A percentile compares a stretch with the other conserved stretches of the same genome.
phyloP scores from a whole-genome alignment of 2,113 vertebrate genomes.

The Nematolebias whitei region DNA sequence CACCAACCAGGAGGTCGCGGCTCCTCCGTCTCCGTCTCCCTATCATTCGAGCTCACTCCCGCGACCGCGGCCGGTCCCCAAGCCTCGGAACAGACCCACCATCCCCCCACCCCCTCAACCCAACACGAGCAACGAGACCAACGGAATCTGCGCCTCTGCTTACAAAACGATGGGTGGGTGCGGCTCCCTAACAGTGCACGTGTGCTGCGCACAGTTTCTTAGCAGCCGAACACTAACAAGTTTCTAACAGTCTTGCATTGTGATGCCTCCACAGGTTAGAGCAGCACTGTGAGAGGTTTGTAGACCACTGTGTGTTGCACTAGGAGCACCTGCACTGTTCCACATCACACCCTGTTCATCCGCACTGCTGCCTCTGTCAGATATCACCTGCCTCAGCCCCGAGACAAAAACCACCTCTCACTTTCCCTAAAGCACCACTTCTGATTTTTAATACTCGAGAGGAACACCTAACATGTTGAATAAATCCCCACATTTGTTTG shows the following conservation, averaged over 20 bases:
- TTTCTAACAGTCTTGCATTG: constrained; percentile 80
- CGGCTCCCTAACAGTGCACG: background rate
- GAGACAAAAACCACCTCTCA: constrained; percentile 1
- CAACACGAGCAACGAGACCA: constrained; percentile 57
- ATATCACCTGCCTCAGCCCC: constrained; percentile 1
- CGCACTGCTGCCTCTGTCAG: constrained; percentile 31
- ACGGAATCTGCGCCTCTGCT: constrained; percentile 67
- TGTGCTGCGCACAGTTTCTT: background rate
- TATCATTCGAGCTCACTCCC: constrained; percentile 85
- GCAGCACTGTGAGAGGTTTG: constrained; percentile 87
- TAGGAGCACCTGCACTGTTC: constrained; percentile 64
- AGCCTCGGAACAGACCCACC: constrained; percentile 89
- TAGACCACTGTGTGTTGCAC: constrained; percentile 70
- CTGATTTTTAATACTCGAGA: background rate
- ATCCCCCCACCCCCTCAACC: constrained; percentile 93
- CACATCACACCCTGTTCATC: constrained; percentile 36
- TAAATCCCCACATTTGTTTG: too few species aligned
- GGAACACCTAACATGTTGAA: background rate
- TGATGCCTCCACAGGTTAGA: constrained; percentile 88
- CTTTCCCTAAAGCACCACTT: background rate
- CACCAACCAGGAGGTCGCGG: constrained; percentile 63
- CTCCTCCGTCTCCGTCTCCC: constrained; percentile 58
- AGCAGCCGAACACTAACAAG: constrained; percentile 17
- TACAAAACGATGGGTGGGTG: constrained; percentile 89
- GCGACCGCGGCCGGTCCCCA: constrained; percentile 89